Evolutionary conservation across 2,888 invertebrate genomes (phyloP), one percentile per base, ranked within the genome.

Genomic region (Tachystola acroxantha): DNA sequence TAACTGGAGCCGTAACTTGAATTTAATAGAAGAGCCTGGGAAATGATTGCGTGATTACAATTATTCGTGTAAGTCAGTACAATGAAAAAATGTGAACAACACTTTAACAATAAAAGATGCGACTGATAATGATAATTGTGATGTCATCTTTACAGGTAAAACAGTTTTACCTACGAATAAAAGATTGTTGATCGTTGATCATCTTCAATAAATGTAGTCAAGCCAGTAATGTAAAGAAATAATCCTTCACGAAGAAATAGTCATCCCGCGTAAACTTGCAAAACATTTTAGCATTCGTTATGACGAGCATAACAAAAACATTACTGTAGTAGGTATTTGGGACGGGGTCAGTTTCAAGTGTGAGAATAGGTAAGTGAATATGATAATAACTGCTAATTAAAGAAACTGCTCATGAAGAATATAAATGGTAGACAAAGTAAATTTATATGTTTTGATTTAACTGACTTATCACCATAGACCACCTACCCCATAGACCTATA

Each of bases 301-400:
- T 41, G 43, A 51, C 39, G 46, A 44, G 57, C 46, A 52, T 45
- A 57, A 57, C 64, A 64, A 55, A 51, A 12, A 24, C 12, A n/a
- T 41, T 43, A 46, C 43, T 39, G 37, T 16, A 4, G 16, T 16
- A 16, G 16, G 16, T 6, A 16, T 24, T 39, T 57, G 40, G 72
- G 57, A 70, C 77, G 75, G 66, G 76, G 76, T 68, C 77, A 64
- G 52, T 50, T 51, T 55, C 67, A 73, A 74, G 71, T 74, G 76
- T 77, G 76, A 72, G 77, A 78, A 68, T 39, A 40, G 53, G 29
- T 39, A 40, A 53, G 29, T 32, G 25, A 31, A 40, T 20, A 35
- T 29, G 25, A 12, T 37, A 29, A 24, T 16, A 26, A 25, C 7
- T 20, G 10, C 14, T 14, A n/a, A n/a, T n/a, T n/a, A n/a, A n/a